phyloP scores from a whole-genome alignment of 2,888 invertebrate species.

The Masnerella sp. region DNA sequence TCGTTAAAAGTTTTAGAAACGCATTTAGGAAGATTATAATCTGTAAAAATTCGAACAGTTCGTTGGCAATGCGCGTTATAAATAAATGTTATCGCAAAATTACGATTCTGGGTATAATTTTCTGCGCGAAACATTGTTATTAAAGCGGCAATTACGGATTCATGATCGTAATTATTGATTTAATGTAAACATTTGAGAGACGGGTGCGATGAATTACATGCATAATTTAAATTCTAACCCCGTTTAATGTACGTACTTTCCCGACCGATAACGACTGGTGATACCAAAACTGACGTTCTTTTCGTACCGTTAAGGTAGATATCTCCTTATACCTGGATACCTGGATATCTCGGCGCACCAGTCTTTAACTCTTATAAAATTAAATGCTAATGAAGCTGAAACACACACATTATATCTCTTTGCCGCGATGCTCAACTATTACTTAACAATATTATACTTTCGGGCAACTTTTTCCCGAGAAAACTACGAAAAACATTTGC shows the following conservation, averaged over 20 bases:
- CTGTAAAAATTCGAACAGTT: background rate
- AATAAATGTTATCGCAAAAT: constrained; percentile 21
- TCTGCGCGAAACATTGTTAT: constrained; percentile 15
- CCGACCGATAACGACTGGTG: constrained; percentile 40
- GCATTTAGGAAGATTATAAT: constrained; percentile 8
- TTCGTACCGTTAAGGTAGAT: constrained; percentile 43
- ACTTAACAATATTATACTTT: background rate
- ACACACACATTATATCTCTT: too few relatives aligned
- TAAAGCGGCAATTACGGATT: constrained; percentile 13
- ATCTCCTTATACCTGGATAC: constrained; percentile 32
- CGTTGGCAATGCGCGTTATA: constrained; percentile 6
- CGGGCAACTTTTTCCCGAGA: background rate
- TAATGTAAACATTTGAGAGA: constrained; percentile 21
- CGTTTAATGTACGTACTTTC: constrained; percentile 30
- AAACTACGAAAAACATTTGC: too few relatives aligned
- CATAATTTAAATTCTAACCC: constrained; percentile 37
- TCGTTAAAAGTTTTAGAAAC: constrained; percentile 6
- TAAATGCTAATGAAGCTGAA: constrained; percentile 18
- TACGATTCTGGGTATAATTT: constrained; percentile 2
- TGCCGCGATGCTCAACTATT: too few relatives aligned
- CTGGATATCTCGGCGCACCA: constrained; percentile 4
- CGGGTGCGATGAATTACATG: constrained; percentile 10
- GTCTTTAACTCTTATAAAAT: constrained; percentile 7
- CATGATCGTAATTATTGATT: constrained; percentile 23
- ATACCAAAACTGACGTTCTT: constrained; percentile 25